Evolutionary conservation across 1,140 invertebrate species (phyloP).

Genomic region (Drosophila novamexicana): DNA sequence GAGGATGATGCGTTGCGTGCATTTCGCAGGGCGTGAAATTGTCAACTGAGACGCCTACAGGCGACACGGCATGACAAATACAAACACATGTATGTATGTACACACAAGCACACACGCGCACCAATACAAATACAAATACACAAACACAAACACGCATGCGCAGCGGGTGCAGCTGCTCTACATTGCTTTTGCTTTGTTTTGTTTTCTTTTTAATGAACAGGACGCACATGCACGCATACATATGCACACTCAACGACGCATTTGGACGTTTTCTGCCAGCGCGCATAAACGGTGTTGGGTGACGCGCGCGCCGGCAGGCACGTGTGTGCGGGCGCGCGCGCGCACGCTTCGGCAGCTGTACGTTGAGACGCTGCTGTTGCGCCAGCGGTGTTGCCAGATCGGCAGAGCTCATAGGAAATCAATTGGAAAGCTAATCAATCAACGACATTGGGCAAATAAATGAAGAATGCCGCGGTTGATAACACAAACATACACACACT

Average conservation of each 20-base stretch:
- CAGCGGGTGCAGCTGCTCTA: slow-evolving; percentile 60
- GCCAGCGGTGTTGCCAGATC: slow-evolving; percentile 37
- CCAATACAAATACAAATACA: not conserved
- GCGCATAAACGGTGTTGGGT: not conserved
- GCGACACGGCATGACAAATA: slow-evolving; percentile 13
- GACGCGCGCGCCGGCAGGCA: not conserved
- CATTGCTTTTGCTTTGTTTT: slow-evolving; percentile 66
- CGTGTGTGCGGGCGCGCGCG: slow-evolving; percentile 2
- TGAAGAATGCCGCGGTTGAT: slow-evolving; percentile 65
- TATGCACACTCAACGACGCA: not conserved
- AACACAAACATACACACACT: slow-evolving; percentile 30
- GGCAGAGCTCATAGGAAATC: slow-evolving; percentile 24
- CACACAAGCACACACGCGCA: slow-evolving; percentile 13
- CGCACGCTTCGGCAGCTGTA: slow-evolving; percentile 24
- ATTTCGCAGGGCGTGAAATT: slow-evolving; percentile 52
- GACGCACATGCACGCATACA: slow-evolving; percentile 15
- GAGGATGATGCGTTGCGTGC: slow-evolving; percentile 34
- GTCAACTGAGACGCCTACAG: slow-evolving; percentile 41
- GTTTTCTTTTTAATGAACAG: slow-evolving; percentile 21
- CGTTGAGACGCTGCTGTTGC: slow-evolving; percentile 25
- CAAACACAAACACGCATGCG: slow-evolving; percentile 31
- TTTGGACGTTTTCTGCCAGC: not conserved
- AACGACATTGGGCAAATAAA: slow-evolving; percentile 57
- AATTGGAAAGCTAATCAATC: slow-evolving; percentile 66
- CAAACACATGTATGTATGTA: slow-evolving; percentile 13